Conservation (phyloP, 2,888 invertebrate species). For the Macaria liturata region DNA sequence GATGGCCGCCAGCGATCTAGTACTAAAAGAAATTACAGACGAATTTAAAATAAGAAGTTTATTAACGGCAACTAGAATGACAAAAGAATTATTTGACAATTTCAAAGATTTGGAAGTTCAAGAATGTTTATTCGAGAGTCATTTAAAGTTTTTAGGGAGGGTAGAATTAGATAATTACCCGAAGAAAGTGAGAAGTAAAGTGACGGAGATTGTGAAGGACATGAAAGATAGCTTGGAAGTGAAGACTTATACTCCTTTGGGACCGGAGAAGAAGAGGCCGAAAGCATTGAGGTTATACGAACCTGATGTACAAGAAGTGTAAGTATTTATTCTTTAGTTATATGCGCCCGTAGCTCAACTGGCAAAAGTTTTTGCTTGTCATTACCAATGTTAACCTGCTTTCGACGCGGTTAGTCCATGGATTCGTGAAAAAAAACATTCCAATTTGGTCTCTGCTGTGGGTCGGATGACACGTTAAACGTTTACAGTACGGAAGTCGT, state of each 20-base stretch:
- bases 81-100: slow-evolving; percentile 83
- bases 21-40: slow-evolving; percentile 75
- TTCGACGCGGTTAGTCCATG: too few species aligned
- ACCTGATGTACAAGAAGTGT: slow-evolving; percentile 93
- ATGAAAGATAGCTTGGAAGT: slow-evolving; percentile 78
- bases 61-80: slow-evolving; percentile 78
- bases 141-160: slow-evolving; percentile 80
- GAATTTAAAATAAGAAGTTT: slow-evolving; percentile 86
- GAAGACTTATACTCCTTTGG: slow-evolving; percentile 82
- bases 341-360: too few species aligned
- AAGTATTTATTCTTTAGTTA: slow-evolving; percentile 69
- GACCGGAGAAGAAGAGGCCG: slow-evolving; percentile 87
- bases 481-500: too few species aligned
- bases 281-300: slow-evolving; percentile 93
- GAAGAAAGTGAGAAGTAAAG: slow-evolving; percentile 69
- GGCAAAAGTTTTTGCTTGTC: too few species aligned
- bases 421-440: too few species aligned
- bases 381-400: too few species aligned
- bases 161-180: slow-evolving; percentile 86
- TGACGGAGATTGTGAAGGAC: slow-evolving; percentile 67
- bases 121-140: slow-evolving; percentile 78
- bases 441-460: too few species aligned
- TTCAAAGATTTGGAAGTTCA: slow-evolving; percentile 70
- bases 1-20: slow-evolving; percentile 84
- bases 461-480: too few species aligned